Conservation (phyloP, 30 jellyfish, hydroid and myxozoan genomes). For the Turritopsis dohrnii region DNA sequence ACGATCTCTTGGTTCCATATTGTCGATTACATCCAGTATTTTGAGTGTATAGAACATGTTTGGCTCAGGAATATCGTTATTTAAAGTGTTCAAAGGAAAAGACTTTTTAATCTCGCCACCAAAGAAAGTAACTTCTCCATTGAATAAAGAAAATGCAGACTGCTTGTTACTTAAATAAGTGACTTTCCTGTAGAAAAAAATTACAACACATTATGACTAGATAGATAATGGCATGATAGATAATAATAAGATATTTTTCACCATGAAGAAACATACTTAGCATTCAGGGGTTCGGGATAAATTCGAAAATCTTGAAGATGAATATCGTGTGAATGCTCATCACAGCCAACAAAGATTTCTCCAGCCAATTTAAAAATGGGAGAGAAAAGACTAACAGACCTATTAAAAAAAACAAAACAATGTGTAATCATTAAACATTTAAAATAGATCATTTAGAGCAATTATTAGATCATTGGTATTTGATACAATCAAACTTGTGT, state of each 20-base stretch:
- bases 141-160: constrained; percentile 31
- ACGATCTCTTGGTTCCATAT: neutral
- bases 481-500: too few species aligned
- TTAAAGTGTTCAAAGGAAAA: constrained; percentile 38
- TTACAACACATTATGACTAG: neutral
- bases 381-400: neutral
- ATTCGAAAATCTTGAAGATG: constrained; percentile 65
- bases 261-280: constrained; percentile 39
- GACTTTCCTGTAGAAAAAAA: constrained; percentile 30
- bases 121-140: constrained; percentile 48
- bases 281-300: constrained; percentile 40
- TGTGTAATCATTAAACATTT: neutral
- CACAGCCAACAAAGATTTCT: constrained; percentile 46
- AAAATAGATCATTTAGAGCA: too few species aligned
- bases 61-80: constrained; percentile 54
- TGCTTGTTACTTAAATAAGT: constrained; percentile 18
- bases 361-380: constrained; percentile 17
- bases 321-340: constrained; percentile 31
- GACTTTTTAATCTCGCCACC: constrained; percentile 26
- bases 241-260: neutral
- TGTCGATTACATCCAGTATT: constrained; percentile 46
- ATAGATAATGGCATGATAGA: neutral
- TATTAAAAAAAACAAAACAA: too few species aligned
- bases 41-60: constrained; percentile 31
- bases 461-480: too few species aligned